phyloP scores from a whole-genome alignment of 2,888 invertebrate species.

The Cryptus viduatorius region DNA sequence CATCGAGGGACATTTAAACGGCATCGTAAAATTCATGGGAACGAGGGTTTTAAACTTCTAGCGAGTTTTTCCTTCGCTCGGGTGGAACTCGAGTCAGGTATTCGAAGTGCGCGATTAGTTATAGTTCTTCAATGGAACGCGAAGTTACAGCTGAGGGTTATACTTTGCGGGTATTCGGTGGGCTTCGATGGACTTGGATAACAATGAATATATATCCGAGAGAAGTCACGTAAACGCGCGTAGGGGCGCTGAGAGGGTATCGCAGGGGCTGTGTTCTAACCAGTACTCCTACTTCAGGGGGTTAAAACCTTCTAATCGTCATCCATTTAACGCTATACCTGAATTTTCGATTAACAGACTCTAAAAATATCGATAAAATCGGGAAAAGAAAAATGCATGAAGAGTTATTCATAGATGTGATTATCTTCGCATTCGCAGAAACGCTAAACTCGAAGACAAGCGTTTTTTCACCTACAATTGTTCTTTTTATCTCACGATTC shows the following conservation, averaged over 20 bases:
- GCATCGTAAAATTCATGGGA: constrained; percentile 9
- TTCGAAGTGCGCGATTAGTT: not conserved
- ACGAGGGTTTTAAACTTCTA: constrained; percentile 23
- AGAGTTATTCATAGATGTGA: too few species aligned
- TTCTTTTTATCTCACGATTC: not conserved
- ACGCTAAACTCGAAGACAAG: not conserved
- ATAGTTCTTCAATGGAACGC: too few species aligned
- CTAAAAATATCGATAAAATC: too few species aligned
- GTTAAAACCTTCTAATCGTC: not conserved
- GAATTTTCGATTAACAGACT: not conserved
- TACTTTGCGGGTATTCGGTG: constrained; percentile 25
- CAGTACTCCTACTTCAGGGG: not conserved
- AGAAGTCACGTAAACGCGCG: constrained; percentile 14
- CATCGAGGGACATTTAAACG: constrained; percentile 6
- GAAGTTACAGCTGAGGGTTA: not conserved
- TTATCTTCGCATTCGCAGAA: too few species aligned
- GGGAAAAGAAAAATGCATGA: too few species aligned
- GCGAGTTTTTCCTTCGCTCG: constrained; percentile 2
- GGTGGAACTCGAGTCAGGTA: not conserved
- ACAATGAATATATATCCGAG: constrained; percentile 19
- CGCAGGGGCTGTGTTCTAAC: not conserved
- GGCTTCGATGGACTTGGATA: constrained; percentile 7
- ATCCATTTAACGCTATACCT: not conserved
- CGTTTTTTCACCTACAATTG: not conserved
- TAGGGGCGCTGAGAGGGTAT: constrained; percentile 2